phyloP scores from a whole-genome alignment of 1,140 invertebrate genomes.

The Brachionus plicatilis region DNA sequence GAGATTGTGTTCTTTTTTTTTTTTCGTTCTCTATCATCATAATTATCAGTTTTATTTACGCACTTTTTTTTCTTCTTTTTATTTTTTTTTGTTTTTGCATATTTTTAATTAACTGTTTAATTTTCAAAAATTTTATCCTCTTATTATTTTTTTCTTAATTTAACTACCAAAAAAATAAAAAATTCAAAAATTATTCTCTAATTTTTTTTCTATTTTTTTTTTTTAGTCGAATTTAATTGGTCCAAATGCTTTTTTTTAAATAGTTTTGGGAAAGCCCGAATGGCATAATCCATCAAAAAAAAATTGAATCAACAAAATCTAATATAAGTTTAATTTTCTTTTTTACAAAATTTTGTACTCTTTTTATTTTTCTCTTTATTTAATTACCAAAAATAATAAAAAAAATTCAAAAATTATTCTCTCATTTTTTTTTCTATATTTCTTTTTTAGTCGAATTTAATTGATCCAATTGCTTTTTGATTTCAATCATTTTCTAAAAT shows the following conservation, averaged over 20 bases:
- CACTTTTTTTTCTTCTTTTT: background rate
- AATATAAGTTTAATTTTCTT: background rate
- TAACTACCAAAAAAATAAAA: background rate
- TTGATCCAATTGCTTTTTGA: background rate
- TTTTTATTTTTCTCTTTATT: background rate
- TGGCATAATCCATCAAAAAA: no score
- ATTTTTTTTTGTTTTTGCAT: background rate
- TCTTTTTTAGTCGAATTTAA: background rate
- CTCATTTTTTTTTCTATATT: background rate
- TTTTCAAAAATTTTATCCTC: background rate
- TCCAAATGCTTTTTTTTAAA: background rate
- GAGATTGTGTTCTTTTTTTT: background rate
- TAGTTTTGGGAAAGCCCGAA: no score
- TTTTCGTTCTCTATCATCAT: background rate
- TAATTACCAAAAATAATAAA: conserved; percentile 13
- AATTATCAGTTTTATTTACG: background rate
- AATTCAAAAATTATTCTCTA: background rate
- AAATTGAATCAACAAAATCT: no score
- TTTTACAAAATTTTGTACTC: background rate
- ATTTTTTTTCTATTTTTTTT: no score
- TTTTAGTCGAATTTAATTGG: background rate
- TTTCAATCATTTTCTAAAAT: background rate
- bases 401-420: background rate
- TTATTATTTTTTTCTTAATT: background rate
- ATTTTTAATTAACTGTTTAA: background rate